These are phyloP conservation scores for Semicossyphus pulcher DNA, from an alignment of 2,113 vertebrate species.

Conservation along the genomic window DNA sequence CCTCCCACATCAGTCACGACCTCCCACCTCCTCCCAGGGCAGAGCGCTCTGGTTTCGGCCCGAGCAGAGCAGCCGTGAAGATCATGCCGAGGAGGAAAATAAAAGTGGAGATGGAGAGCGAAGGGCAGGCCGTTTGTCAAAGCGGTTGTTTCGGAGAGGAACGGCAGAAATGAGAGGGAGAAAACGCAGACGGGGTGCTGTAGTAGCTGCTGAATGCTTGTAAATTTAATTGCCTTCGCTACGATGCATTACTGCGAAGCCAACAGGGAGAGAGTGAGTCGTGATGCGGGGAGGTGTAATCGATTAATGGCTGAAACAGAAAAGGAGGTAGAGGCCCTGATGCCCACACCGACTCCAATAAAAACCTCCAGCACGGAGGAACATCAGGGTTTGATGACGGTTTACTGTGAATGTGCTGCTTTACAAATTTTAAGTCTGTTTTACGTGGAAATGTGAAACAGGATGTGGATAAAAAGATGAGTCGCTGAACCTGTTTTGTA, in stretches of 20 bases:
- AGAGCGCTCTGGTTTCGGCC: slow-evolving; percentile 1
- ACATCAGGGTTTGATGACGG: not conserved
- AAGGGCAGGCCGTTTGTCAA: not conserved
- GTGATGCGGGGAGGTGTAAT: slow-evolving; percentile 31
- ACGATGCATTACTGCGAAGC: slow-evolving; percentile 50
- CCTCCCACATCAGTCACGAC: slow-evolving; percentile 50
- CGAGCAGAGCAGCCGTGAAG: not conserved
- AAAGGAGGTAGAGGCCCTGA: slow-evolving; percentile 7
- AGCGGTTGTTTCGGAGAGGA: slow-evolving; percentile 28
- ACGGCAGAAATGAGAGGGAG: not conserved
- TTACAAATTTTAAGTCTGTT: too few relatives aligned
- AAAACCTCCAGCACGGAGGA: slow-evolving; percentile 11
- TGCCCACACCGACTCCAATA: slow-evolving; percentile 44
- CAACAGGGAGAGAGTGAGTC: slow-evolving; percentile 41
- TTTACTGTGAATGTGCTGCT: too few relatives aligned
- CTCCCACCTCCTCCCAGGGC: slow-evolving; percentile 10
- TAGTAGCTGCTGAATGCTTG: slow-evolving; percentile 62
- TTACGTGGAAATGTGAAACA: too few relatives aligned
- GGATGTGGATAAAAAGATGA: too few relatives aligned
- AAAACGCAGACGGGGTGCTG: slow-evolving; percentile 27
- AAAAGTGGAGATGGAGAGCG: not conserved
- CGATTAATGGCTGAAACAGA: slow-evolving; percentile 57
- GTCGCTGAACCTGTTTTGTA: too few relatives aligned
- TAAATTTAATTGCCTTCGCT: slow-evolving; percentile 65
- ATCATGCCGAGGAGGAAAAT: not conserved